Evolutionary conservation across 2,113 vertebrate genomes (phyloP), one percentile per base, ranked within the genome.

Genomic region (Galeopterus variegatus): DNA sequence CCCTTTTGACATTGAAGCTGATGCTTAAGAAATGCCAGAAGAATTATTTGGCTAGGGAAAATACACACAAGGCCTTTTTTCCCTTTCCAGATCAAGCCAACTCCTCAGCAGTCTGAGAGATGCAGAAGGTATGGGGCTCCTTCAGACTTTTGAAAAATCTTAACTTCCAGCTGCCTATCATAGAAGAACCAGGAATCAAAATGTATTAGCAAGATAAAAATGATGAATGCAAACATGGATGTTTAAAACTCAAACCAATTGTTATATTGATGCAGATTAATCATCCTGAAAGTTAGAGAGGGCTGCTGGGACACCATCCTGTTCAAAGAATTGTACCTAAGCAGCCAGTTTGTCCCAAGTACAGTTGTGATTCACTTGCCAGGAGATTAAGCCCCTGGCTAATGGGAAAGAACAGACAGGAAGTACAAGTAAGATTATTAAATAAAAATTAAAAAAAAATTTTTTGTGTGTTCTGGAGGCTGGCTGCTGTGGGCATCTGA

Each of bases 181-280:
- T 41, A 26, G 69, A 60, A 88, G 14, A 88, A 9, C 19, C 45
- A 91, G 69, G 19, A 17, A 70, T 95, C 56, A 73, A 81, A 95
- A 79, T 93, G 33, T 41, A 72, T 58, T 5, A 83, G 36, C 48
- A 76, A 94, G 64, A 75, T 82, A 87, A 94, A 96, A 94, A 76
- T 62, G 48, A 54, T 76, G 17, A 76, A 62, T 91, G 21, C 65
- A 95, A 86, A 93, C 4, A 54, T 41, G 26, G 31, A 75, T 72
- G 67, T 94, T 94, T 94, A 90, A 85, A 95, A 96, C 31, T 93
- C 69, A 91, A 48, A 15, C 65, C 36, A 58, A 79, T 97, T 58
- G 58, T 69, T 90, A 52, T 67, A 81, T 11, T 50, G 75, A 89
- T 45, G 41, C 58, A 86, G 26, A 70, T 60, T 64, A 92, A 90